Evolutionary conservation across 1,140 invertebrate species (phyloP), one percentile per base, ranked within the genome.

Genomic region (Globodera rostochiensis): DNA sequence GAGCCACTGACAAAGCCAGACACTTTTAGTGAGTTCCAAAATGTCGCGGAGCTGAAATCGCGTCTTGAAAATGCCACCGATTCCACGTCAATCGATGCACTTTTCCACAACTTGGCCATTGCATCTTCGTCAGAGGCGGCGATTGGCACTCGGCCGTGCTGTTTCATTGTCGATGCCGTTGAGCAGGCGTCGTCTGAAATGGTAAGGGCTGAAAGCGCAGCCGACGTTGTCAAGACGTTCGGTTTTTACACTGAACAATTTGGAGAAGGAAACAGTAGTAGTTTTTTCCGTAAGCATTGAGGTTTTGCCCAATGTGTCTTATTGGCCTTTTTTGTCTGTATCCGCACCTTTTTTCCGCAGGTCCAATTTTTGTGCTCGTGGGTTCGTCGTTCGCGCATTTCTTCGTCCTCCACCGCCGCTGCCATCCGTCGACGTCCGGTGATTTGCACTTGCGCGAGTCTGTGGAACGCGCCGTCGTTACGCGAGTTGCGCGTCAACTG

Each of bases 121-220:
- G 13, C 50, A 19, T 19, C 50, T 2, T n/a, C 36, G 7, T 71
- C 46, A 4, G 46, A 13, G 69, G 7, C 69, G 11, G 11, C 36
- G 1, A 13, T 71, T 71, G 9, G 77, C 45, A 53, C 25, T 11
- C 47, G 75, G 49, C 45, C 79, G 21, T 73, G 67, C 64, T 80
- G 79, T 66, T 79, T 80, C 15, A 74, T 80, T 46, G 75, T 80
- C 36, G 79, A 80, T 8, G 79, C 46, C 8, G 46, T 80, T 4
- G 79, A 80, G 36, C 49, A 50, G 25, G 79, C 67, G n/a, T 53
- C n/a, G 21, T n/a, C 79, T 15, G 79, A 80, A 9, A 73, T 80
- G 73, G 79, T 60, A 21, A 79, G 36, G 11, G 57, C 2, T 1
- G 50, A 53, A 13, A 53, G 50, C 11, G 3, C 36, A 36, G 36